Evolutionary conservation across 2,113 vertebrate genomes (phyloP).

Genomic region (Ictidomys tridecemlineatus): DNA sequence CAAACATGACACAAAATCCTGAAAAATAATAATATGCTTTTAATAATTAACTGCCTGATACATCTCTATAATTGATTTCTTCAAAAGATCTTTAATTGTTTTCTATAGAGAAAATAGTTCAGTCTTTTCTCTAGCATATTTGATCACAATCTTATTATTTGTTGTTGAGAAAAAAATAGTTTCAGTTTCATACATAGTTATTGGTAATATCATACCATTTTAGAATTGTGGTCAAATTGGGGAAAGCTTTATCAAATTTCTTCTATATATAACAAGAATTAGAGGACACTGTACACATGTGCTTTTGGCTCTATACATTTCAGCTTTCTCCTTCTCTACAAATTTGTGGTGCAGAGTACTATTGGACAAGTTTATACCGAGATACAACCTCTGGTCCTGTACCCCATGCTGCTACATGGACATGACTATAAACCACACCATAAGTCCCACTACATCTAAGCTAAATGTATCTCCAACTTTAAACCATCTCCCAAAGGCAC

Average conservation of each 20-base stretch:
- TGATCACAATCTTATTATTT: constrained; percentile 21
- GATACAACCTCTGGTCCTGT: neutral
- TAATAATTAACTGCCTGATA: neutral
- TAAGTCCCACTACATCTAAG: neutral
- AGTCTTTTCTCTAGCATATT: neutral
- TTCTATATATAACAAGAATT: constrained; percentile 10
- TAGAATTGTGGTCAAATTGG: neutral
- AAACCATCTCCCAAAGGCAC: neutral
- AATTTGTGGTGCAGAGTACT: neutral
- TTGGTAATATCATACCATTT: neutral
- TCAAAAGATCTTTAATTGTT: neutral
- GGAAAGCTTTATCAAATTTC: constrained; percentile 8
- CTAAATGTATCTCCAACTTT: neutral
- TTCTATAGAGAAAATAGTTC: neutral
- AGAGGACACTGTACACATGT: neutral
- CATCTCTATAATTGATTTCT: neutral
- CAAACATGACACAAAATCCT: neutral
- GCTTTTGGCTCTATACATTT: neutral
- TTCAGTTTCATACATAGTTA: neutral
- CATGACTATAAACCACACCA: neutral
- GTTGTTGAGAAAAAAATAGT: constrained; percentile 35
- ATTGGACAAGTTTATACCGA: no score
- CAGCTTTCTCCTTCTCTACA: neutral
- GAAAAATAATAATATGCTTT: constrained; percentile 1
- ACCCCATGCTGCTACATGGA: neutral